Evolutionary conservation across 2,797 vertebrate species (phyloP), one percentile per base, ranked within the genome.

Genomic region (Poeciliopsis paucimaculata): DNA sequence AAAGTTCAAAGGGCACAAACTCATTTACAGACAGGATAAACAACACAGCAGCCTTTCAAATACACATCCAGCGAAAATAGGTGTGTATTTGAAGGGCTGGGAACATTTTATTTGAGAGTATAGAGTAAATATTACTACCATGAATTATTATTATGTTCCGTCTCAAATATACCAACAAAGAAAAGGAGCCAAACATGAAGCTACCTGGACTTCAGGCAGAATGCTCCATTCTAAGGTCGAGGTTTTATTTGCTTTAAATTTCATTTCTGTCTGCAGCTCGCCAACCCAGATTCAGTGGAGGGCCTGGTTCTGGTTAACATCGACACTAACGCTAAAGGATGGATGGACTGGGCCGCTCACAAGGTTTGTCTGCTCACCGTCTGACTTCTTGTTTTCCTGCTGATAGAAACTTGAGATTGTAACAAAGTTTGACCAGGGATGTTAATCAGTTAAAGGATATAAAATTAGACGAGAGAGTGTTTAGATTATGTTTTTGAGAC

Each of bases 311-410:
- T 98, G 90, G 72, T 98, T 90, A 98, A 98, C 93, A 96, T 98
- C 31, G 97, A 98, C 89, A 94, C 95, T 28, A 96, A 97, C 66
- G 96, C 96, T 82, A 95, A 97, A 76, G 97, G 97, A 34, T 98
- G 97, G 97, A 97, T 98, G 84, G 97, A 98, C 86, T 98, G 97
- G 97, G 97, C 97, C 2, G 97, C 97, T 73, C 97, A 98, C 83
- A 98, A 97, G 96, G 97, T 98, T 80, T 57, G 20, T 75, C 51
- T 5, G 41, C 6, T 74, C 23, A 45, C 43, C 28, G 45, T 81
- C 75, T 72, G 64, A 70, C 28, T 39, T 4, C 13, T 5, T 45
- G 18, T 0, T 23, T 46, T 20, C 11, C 10, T 45, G 18, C 28
- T 18, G 66, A 26, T 72, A 53, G 26, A 82, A 51, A 73, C 28